Evolutionary conservation across 2,113 vertebrate genomes (phyloP), one percentile per base, ranked within the genome.

Genomic region (Callaeas wilsoni): DNA sequence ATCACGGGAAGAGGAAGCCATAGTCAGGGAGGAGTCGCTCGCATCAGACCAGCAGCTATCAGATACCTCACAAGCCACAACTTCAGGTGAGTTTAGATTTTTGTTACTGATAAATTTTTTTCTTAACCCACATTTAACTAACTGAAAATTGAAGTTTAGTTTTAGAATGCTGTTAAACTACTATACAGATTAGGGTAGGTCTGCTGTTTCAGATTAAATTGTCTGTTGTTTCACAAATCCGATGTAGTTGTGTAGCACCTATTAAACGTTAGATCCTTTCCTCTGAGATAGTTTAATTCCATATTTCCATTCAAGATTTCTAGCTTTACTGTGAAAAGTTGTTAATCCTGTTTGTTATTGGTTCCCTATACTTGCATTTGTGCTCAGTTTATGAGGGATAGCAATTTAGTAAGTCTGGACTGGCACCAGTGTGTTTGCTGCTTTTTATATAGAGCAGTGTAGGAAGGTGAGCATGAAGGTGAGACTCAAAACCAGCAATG

Each of bases 1-100:
- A 99, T 99, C 98, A 99, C 99, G 80, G 99, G 99, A 97, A 99
- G 98, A 98, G 99, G 99, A 97, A 99, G 98, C 98, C 99, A 98
- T 98, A 99, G 99, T 96, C 99, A 99, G 95, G 99, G 99, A 97
- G 99, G 99, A 75, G 98, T 99, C 94, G 99, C 99, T 96, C 99
- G 99, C 90, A 99, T 99, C 97, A 99, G 99, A 93, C 99, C 99
- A 82, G 99, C 99, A 8, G 99, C 99, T 97, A 98, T 98, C 94
- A 98, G 99, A 98, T 99, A 99, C 98, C 99, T 99, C 98, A 98
- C 97, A 96, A 99, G 96, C 98, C 98, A 98, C 91, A 98, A 97
- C 94, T 99, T 99, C 98, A 99, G 98, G 99, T 99, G 97, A 97
- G 97, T 96, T 88, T 67, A 97, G 93, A 92, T 93, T 95, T 97